Base-by-base conservation (phyloP, 2,797 vertebrate genomes). In the Xenops minutus region DNA sequence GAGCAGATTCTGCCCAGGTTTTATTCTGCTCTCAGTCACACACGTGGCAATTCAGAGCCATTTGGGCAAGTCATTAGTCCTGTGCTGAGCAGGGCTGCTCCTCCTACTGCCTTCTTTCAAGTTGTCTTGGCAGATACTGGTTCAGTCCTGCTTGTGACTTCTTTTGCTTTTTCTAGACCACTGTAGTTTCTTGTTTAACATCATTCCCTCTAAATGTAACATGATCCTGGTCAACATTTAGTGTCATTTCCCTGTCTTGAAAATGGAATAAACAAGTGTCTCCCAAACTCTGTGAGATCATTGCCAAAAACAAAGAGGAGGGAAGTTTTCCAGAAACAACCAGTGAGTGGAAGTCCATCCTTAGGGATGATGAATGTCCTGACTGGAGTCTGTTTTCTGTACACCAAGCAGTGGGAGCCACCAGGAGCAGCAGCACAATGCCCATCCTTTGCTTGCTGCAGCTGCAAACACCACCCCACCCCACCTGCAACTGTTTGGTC, bases 401-500 rank as follows among this genome's bases (percentile, higher is more conserved):
- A 20, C 54, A 19, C 36, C 54, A 39, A 34, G 7, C 37, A 5
- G 0, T 6, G 21, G 26, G 2, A 68, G 34, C 5, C 27, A 14
- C 32, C 32, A 16, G 0, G 1, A 66, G 12, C 17, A 55, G 20
- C 59, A 66, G 7, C 2, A 1, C 2, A 1, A 54, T 51, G 54
- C 12, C 41, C 44, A 34, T 3, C 32, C 34, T 82, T 11, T 8
- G 3, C 49, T 29, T 37, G 22, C 34, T 61, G 23, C 32, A 18
- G 19, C 18, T 73, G 9, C 27, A 59, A 36, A 14, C 49, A 15
- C 22, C 23, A 6, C 14, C 30, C 43, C 66, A 61, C 30, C 6
- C 44, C 51, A 19, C 22, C 6, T 21, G 32, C 7, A 15, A 36
- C 6, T 2, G 2, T 41, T 61, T 79, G 16, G 3, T 37, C 44